Percentiles rank a stretch among this genome's conserved stretches.
Evolutionary conservation across 2,888 invertebrate species (phyloP).

Genomic region (Stenurella melanura): DNA sequence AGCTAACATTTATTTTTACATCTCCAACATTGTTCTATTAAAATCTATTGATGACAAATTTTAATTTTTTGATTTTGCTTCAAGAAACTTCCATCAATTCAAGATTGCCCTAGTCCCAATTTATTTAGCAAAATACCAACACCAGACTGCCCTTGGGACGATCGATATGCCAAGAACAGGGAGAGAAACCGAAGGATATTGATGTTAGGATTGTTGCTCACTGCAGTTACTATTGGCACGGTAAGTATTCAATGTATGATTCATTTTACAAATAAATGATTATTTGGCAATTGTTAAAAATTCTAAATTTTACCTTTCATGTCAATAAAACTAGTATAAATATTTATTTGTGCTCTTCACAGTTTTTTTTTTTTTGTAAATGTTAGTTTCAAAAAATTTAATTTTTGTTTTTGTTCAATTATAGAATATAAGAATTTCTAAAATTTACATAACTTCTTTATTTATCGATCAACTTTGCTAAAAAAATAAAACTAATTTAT

Average conservation of each 20-base stretch:
- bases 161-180: constrained; percentile 51
- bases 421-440: no score
- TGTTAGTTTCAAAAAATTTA: no score
- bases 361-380: no score
- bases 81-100: constrained; percentile 59
- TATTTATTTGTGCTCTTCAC: no score
- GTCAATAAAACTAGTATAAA: no score
- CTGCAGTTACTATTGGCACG: constrained; percentile 64
- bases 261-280: not conserved
- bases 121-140: constrained; percentile 58
- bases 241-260: constrained; percentile 56
- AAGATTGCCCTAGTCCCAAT: constrained; percentile 58
- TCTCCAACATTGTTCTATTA: not conserved
- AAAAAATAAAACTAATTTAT: no score
- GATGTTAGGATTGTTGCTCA: constrained; percentile 62
- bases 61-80: constrained; percentile 40
- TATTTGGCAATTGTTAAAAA: no score
- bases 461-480: no score
- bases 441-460: no score
- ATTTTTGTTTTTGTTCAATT: no score
- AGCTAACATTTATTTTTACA: not conserved
- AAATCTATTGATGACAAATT: not conserved
- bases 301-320: no score
- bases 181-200: constrained; percentile 58
- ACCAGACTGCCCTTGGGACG: constrained; percentile 53